Evolutionary conservation across 2,797 vertebrate species (phyloP).

Genomic region (Varecia variegata): DNA sequence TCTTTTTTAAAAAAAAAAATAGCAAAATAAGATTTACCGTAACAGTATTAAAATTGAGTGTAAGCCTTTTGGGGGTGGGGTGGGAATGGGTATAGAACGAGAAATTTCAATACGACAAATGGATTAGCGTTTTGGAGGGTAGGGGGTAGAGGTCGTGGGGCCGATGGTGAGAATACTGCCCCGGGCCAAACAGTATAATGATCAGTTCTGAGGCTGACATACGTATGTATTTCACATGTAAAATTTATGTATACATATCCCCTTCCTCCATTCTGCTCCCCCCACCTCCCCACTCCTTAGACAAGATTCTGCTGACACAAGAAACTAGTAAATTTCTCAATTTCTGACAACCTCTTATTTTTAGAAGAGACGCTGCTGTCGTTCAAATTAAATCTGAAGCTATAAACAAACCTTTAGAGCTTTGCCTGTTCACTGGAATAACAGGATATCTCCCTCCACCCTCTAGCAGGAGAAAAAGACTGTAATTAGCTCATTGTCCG

Average conservation of each 20-base stretch:
- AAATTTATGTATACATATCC: constrained; percentile 12
- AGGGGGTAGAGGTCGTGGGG: background rate
- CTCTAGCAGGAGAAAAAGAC: background rate
- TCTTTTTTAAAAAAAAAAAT: background rate
- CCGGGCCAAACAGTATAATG: background rate
- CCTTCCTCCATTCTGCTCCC: background rate
- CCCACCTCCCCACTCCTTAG: background rate
- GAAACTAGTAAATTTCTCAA: constrained; percentile 56
- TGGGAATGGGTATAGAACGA: background rate
- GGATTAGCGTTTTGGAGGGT: background rate
- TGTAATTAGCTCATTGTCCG: constrained; percentile 70
- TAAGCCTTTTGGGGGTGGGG: background rate
- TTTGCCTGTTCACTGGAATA: constrained; percentile 48
- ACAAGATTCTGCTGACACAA: constrained; percentile 53
- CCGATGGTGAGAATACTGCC: background rate
- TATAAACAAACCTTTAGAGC: constrained; percentile 67
- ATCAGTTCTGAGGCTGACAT: background rate
- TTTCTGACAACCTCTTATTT: constrained; percentile 72
- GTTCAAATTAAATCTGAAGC: constrained; percentile 65
- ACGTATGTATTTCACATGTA: constrained; percentile 28
- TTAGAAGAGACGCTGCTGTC: constrained; percentile 42
- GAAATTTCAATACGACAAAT: background rate
- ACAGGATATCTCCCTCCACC: constrained; percentile 54
- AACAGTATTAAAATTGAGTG: background rate
- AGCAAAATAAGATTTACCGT: constrained; percentile 45